Conservation (phyloP, 2,888 invertebrate species). For the Adelognathus sp. region DNA sequence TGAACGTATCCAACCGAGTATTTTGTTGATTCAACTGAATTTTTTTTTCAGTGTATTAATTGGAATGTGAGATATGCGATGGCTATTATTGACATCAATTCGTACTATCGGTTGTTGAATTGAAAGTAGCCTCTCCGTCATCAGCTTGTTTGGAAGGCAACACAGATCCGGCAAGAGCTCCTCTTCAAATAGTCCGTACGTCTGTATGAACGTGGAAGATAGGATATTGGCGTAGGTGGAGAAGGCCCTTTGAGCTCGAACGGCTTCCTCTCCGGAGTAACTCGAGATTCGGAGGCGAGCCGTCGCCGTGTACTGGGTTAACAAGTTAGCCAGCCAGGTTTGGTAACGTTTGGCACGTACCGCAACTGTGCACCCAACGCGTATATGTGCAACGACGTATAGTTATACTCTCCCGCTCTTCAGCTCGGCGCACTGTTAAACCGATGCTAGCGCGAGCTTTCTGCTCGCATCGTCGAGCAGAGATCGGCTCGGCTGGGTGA, state of each 20-base stretch:
- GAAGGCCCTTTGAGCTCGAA: conserved; percentile 14
- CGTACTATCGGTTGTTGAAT: not conserved
- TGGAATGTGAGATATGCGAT: too few species aligned
- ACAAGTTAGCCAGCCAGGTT: conserved; percentile 39
- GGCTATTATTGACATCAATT: not conserved
- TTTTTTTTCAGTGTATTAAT: too few species aligned
- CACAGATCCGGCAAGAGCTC: not conserved
- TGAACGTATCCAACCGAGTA: too few species aligned
- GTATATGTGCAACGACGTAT: not conserved
- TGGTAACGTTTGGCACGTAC: conserved; percentile 48
- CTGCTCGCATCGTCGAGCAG: conserved; percentile 38
- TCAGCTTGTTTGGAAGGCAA: not conserved
- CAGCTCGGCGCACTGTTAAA: conserved; percentile 36
- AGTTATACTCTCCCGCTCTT: conserved; percentile 28
- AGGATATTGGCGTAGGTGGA: not conserved
- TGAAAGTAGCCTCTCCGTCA: not conserved
- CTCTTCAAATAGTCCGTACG: not conserved
- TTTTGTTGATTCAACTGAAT: too few species aligned
- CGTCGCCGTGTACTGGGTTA: conserved; percentile 30
- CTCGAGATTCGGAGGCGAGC: conserved; percentile 10
- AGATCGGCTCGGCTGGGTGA: conserved; percentile 20
- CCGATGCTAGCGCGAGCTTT: conserved; percentile 42
- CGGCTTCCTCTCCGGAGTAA: not conserved
- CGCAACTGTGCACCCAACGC: conserved; percentile 25
- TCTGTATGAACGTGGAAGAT: not conserved